These are phyloP conservation scores for Aurelia sp. DNA, from an alignment of 30 jellyfish, hydroid and myxozoan species.

Conservation along the genomic window DNA sequence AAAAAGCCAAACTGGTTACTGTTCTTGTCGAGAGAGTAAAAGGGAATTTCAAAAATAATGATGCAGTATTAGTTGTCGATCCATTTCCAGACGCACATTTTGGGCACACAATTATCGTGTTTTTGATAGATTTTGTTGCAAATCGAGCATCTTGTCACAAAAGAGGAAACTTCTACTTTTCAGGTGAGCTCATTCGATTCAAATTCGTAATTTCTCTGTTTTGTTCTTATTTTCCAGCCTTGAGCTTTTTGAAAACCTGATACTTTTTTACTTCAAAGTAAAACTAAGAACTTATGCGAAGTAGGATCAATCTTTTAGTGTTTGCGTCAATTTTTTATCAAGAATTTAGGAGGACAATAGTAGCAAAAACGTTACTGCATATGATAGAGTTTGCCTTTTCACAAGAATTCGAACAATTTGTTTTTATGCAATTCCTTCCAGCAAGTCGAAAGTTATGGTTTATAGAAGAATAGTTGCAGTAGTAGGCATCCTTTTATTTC, in stretches of 20 bases:
- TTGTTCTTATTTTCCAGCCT: no score
- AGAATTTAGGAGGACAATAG: no score
- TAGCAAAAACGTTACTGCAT: no score
- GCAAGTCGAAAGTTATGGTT: no score
- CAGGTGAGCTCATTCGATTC: slow-evolving; percentile 14
- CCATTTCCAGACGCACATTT: slow-evolving; percentile 98
- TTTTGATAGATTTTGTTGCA: slow-evolving; percentile 56
- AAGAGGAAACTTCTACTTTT: slow-evolving; percentile 30
- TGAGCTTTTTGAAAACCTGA: no score
- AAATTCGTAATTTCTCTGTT: no score
- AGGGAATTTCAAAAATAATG: slow-evolving; percentile 62
- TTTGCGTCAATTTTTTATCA: no score
- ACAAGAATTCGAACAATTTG: no score
- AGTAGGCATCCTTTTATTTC: neutral
- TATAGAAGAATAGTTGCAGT: no score
- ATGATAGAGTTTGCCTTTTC: no score
- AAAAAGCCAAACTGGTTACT: slow-evolving; percentile 35
- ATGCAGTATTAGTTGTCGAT: slow-evolving; percentile 90
- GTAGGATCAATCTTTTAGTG: no score
- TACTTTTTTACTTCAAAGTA: neutral
- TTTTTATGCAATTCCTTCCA: no score
- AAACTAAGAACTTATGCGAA: neutral
- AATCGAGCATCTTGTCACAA: slow-evolving; percentile 44
- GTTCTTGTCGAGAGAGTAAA: slow-evolving; percentile 66
- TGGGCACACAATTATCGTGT: slow-evolving; percentile 90